Percentiles rank a stretch among this genome's conserved stretches.
These are phyloP conservation scores for Calidris pygmaea DNA, from an alignment of 2,113 vertebrate species.

Conservation along the genomic window DNA sequence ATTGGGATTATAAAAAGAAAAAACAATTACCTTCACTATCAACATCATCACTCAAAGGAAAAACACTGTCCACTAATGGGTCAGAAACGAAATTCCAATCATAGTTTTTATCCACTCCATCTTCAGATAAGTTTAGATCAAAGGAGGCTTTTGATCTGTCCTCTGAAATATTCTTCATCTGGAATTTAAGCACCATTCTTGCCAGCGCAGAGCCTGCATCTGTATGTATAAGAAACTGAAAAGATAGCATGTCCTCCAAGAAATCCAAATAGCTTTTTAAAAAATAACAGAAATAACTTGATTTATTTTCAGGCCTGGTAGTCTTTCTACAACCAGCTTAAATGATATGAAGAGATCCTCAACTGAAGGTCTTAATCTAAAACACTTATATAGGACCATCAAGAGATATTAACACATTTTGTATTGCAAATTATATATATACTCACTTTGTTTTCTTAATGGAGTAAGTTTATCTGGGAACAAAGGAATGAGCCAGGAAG, in stretches of 20 bases:
- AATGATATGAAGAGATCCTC: background rate
- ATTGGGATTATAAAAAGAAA: background rate
- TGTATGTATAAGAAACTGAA: conserved; percentile 37
- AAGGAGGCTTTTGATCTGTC: conserved; percentile 48
- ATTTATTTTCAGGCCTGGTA: background rate
- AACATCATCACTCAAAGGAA: conserved; percentile 79
- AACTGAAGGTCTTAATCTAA: background rate
- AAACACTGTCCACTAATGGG: conserved; percentile 75
- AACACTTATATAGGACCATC: background rate
- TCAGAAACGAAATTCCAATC: conserved; percentile 83
- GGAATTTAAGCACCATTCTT: conserved; percentile 81
- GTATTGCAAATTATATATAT: background rate
- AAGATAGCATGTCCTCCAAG: background rate
- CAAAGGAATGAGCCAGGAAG: conserved; percentile 88
- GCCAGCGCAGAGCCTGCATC: conserved; percentile 83
- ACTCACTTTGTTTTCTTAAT: conserved; percentile 73
- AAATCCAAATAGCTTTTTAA: background rate
- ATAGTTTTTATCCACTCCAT: conserved; percentile 78
- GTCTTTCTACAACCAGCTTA: background rate
- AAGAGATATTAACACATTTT: background rate
- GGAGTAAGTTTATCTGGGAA: conserved; percentile 80
- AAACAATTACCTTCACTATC: conserved; percentile 86
- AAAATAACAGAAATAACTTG: background rate
- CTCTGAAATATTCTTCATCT: conserved; percentile 73
- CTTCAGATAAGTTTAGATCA: conserved; percentile 75